A percentile compares a stretch with the other conserved stretches of the same genome.
Evolutionary conservation across 2,113 vertebrate genomes (phyloP).

Genomic region (Delphinapterus leucas): DNA sequence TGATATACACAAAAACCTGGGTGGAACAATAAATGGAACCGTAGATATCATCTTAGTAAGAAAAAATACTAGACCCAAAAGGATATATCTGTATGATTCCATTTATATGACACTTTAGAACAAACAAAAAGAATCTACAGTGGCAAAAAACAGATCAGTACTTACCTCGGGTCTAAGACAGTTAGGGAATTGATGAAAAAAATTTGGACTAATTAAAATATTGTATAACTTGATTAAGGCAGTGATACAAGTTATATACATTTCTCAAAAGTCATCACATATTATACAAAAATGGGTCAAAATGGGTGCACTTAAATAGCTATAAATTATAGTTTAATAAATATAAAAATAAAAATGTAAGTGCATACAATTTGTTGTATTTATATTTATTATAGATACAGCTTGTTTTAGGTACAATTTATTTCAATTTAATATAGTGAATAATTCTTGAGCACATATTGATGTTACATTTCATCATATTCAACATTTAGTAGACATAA

Average conservation of each 20-base stretch:
- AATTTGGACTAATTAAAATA: not conserved
- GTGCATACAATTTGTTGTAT: not conserved
- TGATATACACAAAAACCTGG: not conserved
- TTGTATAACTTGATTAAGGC: not conserved
- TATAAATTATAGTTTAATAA: not conserved
- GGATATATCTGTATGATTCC: not conserved
- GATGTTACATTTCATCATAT: not conserved
- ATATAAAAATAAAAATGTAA: not conserved
- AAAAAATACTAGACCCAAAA: not conserved
- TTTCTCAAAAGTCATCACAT: not conserved
- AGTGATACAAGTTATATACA: not conserved
- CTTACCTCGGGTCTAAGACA: not conserved
- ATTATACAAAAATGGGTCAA: not conserved
- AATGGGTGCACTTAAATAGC: not conserved
- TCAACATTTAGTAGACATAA: not conserved
- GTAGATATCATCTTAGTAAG: not conserved
- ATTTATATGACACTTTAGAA: not conserved
- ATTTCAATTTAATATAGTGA: not conserved
- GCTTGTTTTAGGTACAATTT: not conserved
- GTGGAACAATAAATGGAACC: not conserved
- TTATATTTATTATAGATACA: not conserved
- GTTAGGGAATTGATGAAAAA: not conserved
- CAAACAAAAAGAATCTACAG: not conserved
- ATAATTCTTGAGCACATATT: not conserved
- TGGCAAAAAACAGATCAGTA: not conserved